A percentile compares a stretch with the other conserved stretches of the same genome.
Conservation (phyloP, 2,113 vertebrate genomes). For the Pyrgilauda ruficollis region DNA sequence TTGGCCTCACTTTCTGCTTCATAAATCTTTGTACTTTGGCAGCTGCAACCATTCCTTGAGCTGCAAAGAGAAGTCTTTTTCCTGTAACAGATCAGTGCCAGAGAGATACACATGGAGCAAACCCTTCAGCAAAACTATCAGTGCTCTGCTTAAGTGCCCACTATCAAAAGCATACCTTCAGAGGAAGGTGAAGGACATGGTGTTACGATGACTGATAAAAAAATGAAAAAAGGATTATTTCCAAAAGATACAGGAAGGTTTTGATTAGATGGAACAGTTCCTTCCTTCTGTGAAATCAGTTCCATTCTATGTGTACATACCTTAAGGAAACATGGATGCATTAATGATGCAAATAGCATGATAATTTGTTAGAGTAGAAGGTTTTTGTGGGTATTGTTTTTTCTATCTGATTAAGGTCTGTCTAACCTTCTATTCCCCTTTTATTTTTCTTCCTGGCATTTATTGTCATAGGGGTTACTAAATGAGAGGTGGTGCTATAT, state of each 20-base stretch:
- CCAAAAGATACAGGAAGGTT: not conserved
- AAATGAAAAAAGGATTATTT: not conserved
- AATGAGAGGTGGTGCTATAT: not conserved
- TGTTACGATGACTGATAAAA: not conserved
- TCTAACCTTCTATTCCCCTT: not conserved
- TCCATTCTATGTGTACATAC: not conserved
- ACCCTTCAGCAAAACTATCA: not conserved
- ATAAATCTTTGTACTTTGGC: not conserved
- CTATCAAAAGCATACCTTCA: not conserved
- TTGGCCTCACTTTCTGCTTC: not conserved
- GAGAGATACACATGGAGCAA: not conserved
- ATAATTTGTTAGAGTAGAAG: not conserved
- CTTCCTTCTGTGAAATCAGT: not conserved
- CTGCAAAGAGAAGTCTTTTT: not conserved
- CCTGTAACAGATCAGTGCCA: not conserved
- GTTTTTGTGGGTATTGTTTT: not conserved
- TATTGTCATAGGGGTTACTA: not conserved
- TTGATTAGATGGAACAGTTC: not conserved
- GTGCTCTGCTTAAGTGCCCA: not conserved
- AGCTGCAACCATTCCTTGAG: not conserved
- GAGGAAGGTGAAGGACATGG: not conserved
- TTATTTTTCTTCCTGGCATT: not conserved
- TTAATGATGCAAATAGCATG: not conserved
- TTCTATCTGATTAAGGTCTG: not conserved
- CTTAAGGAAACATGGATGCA: not conserved